phyloP scores from a whole-genome alignment of 2,888 invertebrate genomes.

The Temnothorax unifasciatus region DNA sequence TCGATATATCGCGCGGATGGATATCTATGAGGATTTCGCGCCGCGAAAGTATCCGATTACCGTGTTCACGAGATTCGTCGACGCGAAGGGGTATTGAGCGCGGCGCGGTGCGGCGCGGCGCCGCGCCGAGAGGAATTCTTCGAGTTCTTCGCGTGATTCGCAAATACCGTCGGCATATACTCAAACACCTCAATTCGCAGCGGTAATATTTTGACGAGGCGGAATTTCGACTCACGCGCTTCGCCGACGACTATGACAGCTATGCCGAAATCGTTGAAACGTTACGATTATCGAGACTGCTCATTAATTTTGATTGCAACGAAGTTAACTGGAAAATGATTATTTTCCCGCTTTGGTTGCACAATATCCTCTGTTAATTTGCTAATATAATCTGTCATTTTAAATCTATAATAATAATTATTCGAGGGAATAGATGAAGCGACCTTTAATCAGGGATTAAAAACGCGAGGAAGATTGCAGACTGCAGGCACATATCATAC shows the following conservation, averaged over 20 bases:
- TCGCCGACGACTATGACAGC: constrained; percentile 33
- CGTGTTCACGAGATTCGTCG: constrained; percentile 36
- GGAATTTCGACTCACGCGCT: constrained; percentile 38
- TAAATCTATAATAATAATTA: not conserved
- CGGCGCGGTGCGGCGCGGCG: not conserved
- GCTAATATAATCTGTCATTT: not conserved
- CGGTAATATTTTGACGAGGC: constrained; percentile 57
- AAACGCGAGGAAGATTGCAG: not conserved
- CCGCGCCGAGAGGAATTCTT: constrained; percentile 55
- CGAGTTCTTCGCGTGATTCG: constrained; percentile 59
- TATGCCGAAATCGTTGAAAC: constrained; percentile 39
- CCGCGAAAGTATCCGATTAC: constrained; percentile 49
- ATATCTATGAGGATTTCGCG: constrained; percentile 52
- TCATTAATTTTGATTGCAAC: constrained; percentile 3
- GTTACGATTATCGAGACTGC: constrained; percentile 6
- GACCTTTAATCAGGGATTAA: constrained; percentile 20
- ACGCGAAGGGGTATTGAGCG: constrained; percentile 45
- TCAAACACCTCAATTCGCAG: constrained; percentile 57
- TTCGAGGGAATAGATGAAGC: not conserved
- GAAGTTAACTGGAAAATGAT: not conserved
- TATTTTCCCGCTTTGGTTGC: not conserved
- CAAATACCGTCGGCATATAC: constrained; percentile 49
- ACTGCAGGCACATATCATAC: not conserved
- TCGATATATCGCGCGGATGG: constrained; percentile 18
- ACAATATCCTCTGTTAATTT: not conserved